Evolutionary conservation across 2,113 vertebrate genomes (phyloP).

Genomic region (Mesoclemmys tuberculata): DNA sequence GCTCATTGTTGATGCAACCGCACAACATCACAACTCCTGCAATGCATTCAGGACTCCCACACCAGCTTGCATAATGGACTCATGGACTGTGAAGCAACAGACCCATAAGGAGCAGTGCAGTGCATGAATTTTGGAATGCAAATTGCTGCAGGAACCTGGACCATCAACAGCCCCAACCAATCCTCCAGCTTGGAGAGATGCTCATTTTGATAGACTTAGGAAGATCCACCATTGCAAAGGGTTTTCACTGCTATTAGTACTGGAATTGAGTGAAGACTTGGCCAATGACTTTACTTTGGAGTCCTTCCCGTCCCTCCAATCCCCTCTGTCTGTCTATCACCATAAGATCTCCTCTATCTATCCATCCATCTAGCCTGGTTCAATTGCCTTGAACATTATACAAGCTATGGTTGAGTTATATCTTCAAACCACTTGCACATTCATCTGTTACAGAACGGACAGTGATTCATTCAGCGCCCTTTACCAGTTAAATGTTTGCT

Average conservation of each 20-base stretch:
- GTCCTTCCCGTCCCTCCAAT: background rate
- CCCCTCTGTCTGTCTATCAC: background rate
- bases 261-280: rapidly evolving
- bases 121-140: background rate
- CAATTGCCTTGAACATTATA: background rate
- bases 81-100: background rate
- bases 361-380: background rate
- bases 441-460: background rate
- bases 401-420: background rate
- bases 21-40: background rate
- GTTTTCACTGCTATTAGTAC: background rate
- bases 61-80: background rate
- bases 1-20: background rate
- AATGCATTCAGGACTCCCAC: background rate
- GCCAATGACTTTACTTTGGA: background rate
- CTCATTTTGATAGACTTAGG: background rate
- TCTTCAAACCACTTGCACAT: background rate
- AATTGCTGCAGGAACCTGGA: background rate
- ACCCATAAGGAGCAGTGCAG: no score
- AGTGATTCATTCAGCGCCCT: background rate
- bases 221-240: background rate
- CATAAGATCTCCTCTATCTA: background rate
- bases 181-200: background rate
- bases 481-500: background rate
- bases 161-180: background rate